Conservation (phyloP, 2,113 vertebrate genomes). For the Pongo abelii region DNA sequence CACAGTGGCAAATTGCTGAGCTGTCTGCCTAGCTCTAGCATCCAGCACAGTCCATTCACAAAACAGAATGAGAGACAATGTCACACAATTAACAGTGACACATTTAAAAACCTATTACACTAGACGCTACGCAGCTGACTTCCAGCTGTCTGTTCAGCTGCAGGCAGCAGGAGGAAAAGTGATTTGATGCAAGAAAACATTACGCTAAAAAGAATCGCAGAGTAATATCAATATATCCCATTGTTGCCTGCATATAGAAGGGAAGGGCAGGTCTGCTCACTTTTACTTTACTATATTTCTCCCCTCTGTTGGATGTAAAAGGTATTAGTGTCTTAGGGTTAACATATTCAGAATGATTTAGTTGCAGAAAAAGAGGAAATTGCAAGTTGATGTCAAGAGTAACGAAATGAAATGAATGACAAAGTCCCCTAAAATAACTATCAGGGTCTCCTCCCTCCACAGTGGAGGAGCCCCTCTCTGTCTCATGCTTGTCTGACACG, state of each 20-base stretch:
- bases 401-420: neutral
- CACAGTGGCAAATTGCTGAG: neutral
- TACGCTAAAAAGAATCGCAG: slow-evolving; percentile 40
- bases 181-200: slow-evolving; percentile 48
- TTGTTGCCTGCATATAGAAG: slow-evolving; percentile 28
- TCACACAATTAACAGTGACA: slow-evolving; percentile 2
- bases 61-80: slow-evolving; percentile 36
- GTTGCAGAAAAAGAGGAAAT: neutral
- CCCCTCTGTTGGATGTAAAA: neutral
- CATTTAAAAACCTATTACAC: slow-evolving; percentile 57
- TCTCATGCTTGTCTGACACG: fast-evolving
- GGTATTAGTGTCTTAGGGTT: neutral
- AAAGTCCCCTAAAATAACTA: neutral
- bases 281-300: neutral
- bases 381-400: neutral
- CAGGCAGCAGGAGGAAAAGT: slow-evolving; percentile 48
- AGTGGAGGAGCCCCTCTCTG: neutral
- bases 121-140: slow-evolving; percentile 59
- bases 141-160: slow-evolving; percentile 65
- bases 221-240: neutral
- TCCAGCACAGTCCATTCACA: neutral
- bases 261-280: neutral
- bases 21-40: slow-evolving; percentile 42
- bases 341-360: neutral
- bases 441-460: neutral